Evolutionary conservation across 2,888 invertebrate species (phyloP).

Genomic region (Chloromyia formosa): DNA sequence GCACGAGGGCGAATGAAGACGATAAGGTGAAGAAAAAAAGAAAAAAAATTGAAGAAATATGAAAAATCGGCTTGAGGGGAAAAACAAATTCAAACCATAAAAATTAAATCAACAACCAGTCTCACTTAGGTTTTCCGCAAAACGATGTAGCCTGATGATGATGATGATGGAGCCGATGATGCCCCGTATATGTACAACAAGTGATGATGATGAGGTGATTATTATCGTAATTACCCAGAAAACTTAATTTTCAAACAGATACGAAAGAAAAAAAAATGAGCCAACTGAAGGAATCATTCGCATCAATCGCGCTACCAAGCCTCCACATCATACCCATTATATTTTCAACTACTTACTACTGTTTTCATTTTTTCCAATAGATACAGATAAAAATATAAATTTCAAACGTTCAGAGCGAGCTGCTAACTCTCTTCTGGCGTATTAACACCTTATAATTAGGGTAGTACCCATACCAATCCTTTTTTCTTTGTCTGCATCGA

Average conservation of each 20-base stretch:
- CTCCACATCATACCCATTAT: constrained; percentile 26
- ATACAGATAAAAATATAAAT: constrained; percentile 31
- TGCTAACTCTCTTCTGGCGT: constrained; percentile 4
- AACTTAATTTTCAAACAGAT: constrained; percentile 29
- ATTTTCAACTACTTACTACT: constrained; percentile 38
- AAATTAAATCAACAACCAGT: constrained; percentile 37
- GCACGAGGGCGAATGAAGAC: background rate
- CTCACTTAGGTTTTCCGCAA: constrained; percentile 38
- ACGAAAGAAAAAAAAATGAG: too few relatives aligned
- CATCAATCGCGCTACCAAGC: constrained; percentile 26
- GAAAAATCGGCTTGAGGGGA: background rate
- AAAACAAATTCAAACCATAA: constrained; percentile 30
- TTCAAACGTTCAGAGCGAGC: constrained; percentile 19
- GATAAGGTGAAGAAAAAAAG: constrained; percentile 1
- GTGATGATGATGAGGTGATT: constrained; percentile 38
- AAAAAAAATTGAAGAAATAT: background rate
- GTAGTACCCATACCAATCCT: constrained; percentile 16
- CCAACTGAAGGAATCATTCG: constrained; percentile 8
- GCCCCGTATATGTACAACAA: too few relatives aligned
- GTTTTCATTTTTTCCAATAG: constrained; percentile 16
- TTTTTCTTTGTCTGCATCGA: background rate
- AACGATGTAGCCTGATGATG: constrained; percentile 25
- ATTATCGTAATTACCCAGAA: constrained; percentile 40
- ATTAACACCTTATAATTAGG: constrained; percentile 41
- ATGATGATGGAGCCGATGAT: background rate